phyloP scores from a whole-genome alignment of 92 coral and sea anemone genomes.

The Palythoa heliodiscus region DNA sequence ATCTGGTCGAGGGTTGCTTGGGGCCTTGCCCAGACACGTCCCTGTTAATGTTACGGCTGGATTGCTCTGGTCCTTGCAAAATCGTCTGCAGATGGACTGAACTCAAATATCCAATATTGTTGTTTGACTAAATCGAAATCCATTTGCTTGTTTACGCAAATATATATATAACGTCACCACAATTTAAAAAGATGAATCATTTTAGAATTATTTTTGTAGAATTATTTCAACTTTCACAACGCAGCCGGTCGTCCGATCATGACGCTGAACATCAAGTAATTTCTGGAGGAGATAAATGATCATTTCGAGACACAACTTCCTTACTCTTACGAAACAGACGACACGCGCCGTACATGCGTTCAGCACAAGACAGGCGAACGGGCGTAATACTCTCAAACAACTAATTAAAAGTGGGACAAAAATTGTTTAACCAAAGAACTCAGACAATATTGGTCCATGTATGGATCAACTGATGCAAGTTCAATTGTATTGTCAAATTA shows the following conservation, averaged over 20 bases:
- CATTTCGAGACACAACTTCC: background rate
- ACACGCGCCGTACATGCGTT: slow-evolving; percentile 32
- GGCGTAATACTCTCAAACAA: slow-evolving; percentile 5
- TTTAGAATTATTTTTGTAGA: background rate
- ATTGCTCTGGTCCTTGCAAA: background rate
- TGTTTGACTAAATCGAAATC: background rate
- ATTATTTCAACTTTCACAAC: background rate
- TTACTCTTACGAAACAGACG: background rate
- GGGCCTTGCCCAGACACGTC: slow-evolving; percentile 36
- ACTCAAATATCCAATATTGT: background rate
- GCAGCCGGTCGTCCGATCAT: background rate
- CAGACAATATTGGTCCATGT: slow-evolving; percentile 20
- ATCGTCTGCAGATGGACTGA: too few relatives aligned
- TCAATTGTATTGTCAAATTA: background rate
- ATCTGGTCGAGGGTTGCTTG: background rate
- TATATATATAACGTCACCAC: slow-evolving; percentile 6
- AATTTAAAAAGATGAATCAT: background rate
- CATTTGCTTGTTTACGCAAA: slow-evolving; percentile 8
- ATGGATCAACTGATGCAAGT: background rate
- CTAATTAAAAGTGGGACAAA: background rate
- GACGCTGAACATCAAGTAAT: too few relatives aligned
- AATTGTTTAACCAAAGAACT: background rate
- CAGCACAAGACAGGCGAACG: background rate
- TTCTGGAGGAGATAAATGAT: background rate
- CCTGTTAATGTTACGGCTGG: background rate